Conservation (phyloP, 2,888 invertebrate genomes). For the Glaucopsyche alexis region DNA sequence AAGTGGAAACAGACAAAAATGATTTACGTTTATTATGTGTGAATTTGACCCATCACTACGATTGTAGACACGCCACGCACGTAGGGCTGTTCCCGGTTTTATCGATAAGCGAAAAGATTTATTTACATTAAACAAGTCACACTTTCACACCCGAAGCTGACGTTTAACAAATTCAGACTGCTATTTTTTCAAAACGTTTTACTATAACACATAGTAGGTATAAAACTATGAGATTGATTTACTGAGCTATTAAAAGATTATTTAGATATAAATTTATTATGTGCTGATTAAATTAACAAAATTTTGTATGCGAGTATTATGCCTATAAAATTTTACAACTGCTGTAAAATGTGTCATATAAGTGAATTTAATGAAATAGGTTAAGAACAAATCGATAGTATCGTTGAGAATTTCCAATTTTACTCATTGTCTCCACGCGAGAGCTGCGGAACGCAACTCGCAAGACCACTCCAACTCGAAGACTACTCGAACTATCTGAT, state of each 20-base stretch:
- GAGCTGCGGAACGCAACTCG: slow-evolving; percentile 35
- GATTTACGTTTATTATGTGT: slow-evolving; percentile 64
- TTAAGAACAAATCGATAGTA: background rate
- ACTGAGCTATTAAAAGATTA: background rate
- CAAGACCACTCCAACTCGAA: slow-evolving; percentile 38
- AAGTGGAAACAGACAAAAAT: slow-evolving; percentile 55
- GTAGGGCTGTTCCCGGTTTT: slow-evolving; percentile 11
- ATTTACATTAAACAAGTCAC: slow-evolving; percentile 2
- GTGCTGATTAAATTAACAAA: background rate
- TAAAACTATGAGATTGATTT: background rate
- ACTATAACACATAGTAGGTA: background rate
- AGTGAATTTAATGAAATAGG: background rate
- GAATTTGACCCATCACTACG: slow-evolving; percentile 62
- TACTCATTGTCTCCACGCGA: slow-evolving; percentile 40
- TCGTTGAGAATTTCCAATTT: slow-evolving; percentile 32
- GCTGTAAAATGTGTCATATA: background rate
- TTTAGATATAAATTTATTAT: background rate
- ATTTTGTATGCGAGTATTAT: too few species aligned
- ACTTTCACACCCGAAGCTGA: background rate
- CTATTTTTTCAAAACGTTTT: background rate
- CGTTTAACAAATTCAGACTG: background rate
- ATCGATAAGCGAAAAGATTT: slow-evolving; percentile 19
- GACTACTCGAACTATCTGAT: slow-evolving; percentile 39
- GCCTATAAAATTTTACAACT: background rate
- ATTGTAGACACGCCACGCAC: slow-evolving; percentile 66